Conservation (phyloP, 1,140 invertebrate genomes). For the Zaprionus gabonicus region DNA sequence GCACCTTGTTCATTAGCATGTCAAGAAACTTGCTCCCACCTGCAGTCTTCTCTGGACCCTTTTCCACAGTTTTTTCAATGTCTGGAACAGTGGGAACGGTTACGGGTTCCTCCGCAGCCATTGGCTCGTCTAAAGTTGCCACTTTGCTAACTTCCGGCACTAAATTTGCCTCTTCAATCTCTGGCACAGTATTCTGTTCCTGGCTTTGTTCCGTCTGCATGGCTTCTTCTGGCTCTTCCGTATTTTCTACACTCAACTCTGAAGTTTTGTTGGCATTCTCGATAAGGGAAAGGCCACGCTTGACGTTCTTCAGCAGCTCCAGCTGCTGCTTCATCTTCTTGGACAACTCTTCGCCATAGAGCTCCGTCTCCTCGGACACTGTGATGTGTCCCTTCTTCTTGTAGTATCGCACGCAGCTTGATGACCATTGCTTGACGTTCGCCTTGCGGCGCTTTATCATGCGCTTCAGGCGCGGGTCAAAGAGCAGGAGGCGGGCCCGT, state of each 20-base stretch:
- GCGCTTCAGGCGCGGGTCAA: conserved; percentile 65
- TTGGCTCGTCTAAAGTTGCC: background rate
- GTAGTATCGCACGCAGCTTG: conserved; percentile 48
- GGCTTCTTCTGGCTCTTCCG: background rate
- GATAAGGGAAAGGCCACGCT: conserved; percentile 61
- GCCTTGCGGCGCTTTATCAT: conserved; percentile 64
- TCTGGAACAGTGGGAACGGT: background rate
- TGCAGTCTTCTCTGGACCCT: conserved; percentile 47
- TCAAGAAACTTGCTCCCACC: conserved; percentile 72
- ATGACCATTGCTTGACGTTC: conserved; percentile 73
- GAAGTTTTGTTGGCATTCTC: conserved; percentile 57
- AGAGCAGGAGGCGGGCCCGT: conserved; percentile 59
- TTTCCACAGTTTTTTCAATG: conserved; percentile 6
- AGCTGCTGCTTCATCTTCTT: conserved; percentile 80
- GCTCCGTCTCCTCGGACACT: conserved; percentile 69
- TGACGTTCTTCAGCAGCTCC: conserved; percentile 68
- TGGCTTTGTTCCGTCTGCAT: background rate
- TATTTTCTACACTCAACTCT: conserved; percentile 14
- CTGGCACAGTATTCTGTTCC: background rate
- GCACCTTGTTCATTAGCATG: conserved; percentile 77
- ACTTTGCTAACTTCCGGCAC: background rate
- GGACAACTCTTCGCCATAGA: conserved; percentile 68
- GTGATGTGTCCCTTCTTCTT: conserved; percentile 51
- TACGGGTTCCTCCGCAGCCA: background rate
- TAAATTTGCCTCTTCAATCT: background rate